Evolutionary conservation across 2,888 invertebrate species (phyloP).

Genomic region (Rhyacophila evoluta): DNA sequence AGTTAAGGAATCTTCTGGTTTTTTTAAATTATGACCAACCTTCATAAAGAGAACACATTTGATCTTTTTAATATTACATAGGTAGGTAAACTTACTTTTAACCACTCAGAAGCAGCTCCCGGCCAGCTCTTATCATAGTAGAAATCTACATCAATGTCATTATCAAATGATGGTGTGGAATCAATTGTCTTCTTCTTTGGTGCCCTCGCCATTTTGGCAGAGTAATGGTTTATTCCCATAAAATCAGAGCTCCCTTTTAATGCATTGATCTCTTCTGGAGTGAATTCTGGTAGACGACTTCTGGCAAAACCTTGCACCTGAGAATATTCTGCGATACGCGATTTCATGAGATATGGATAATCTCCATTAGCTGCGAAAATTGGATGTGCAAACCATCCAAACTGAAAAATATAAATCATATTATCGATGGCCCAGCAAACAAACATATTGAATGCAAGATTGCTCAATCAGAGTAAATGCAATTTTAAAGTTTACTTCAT

Average conservation of each 20-base stretch:
- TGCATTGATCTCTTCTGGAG: conserved; percentile 70
- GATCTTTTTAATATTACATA: too few relatives aligned
- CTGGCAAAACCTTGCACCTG: conserved; percentile 69
- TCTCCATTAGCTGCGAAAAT: conserved; percentile 74
- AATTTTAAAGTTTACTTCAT: too few relatives aligned
- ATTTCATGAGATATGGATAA: conserved; percentile 76
- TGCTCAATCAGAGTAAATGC: too few relatives aligned
- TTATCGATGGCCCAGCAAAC: neutral
- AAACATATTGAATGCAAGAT: too few relatives aligned
- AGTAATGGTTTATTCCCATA: conserved; percentile 76
- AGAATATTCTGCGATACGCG: conserved; percentile 71
- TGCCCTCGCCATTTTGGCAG: conserved; percentile 65
- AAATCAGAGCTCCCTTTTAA: conserved; percentile 76
- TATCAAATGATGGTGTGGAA: conserved; percentile 63
- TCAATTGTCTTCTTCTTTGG: conserved; percentile 25
- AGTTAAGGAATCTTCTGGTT: too few relatives aligned
- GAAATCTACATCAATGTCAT: conserved; percentile 62
- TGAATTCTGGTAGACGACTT: conserved; percentile 75
- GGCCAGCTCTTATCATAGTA: conserved; percentile 68
- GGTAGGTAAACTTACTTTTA: conserved; percentile 67
- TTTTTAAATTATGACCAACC: too few relatives aligned
- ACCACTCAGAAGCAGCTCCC: conserved; percentile 66
- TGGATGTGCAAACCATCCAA: conserved; percentile 78
- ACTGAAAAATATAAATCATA: conserved; percentile 58
- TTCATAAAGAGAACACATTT: too few relatives aligned